These are phyloP conservation scores for Eilema griseolum DNA, from an alignment of 2,888 invertebrate genomes.

Conservation along the genomic window DNA sequence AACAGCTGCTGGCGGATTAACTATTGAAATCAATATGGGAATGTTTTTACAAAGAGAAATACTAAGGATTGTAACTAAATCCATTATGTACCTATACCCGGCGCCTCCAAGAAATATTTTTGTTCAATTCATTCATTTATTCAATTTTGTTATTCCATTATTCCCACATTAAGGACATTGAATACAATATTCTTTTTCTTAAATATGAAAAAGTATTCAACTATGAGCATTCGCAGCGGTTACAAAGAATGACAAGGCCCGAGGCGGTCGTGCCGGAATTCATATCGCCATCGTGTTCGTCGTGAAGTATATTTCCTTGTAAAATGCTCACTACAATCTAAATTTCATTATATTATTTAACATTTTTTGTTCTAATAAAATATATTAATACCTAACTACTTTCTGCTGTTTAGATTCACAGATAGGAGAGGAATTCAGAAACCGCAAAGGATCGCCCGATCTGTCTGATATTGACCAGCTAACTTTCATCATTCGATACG, in stretches of 20 bases:
- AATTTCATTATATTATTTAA: too few species aligned
- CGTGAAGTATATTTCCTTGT: too few species aligned
- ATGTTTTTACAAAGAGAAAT: constrained; percentile 5
- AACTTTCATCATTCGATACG: too few species aligned
- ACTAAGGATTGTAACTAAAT: constrained; percentile 33
- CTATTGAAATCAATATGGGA: constrained; percentile 19
- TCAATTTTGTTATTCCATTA: constrained; percentile 53
- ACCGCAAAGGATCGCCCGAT: too few species aligned
- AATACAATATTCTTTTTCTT: constrained; percentile 50
- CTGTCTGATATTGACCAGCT: too few species aligned
- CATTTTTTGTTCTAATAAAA: too few species aligned
- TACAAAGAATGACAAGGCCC: constrained; percentile 60
- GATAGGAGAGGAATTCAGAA: too few species aligned
- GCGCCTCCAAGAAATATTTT: too few species aligned
- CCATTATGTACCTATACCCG: constrained; percentile 31
- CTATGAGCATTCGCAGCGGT: constrained; percentile 26
- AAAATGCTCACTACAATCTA: too few species aligned
- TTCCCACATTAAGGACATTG: constrained; percentile 73
- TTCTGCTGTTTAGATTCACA: too few species aligned
- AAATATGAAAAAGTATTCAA: constrained; percentile 24
- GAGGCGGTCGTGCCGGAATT: constrained; percentile 77
- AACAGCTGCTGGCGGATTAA: constrained; percentile 24
- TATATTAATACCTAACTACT: too few species aligned
- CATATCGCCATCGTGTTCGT: constrained; percentile 70
- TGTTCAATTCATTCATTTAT: too few species aligned